Evolutionary conservation across 2,797 vertebrate species (phyloP).

Genomic region (Tolypeutes matacus): DNA sequence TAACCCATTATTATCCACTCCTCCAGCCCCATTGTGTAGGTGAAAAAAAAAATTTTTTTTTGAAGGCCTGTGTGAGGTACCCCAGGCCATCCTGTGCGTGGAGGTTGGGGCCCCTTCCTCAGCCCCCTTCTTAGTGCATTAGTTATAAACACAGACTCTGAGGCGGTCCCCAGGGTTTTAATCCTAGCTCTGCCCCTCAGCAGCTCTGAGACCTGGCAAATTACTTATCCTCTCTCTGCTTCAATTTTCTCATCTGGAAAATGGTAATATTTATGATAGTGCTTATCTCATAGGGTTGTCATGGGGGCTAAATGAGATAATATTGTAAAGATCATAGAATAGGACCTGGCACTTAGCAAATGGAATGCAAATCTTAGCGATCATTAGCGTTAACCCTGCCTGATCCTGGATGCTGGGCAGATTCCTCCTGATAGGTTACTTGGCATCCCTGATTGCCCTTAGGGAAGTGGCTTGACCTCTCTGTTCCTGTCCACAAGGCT

Average conservation of each 20-base stretch:
- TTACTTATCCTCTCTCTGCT: neutral
- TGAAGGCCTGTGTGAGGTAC: neutral
- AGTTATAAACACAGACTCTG: neutral
- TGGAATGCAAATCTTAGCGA: neutral
- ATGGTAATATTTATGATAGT: neutral
- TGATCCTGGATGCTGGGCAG: neutral
- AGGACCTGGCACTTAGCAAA: neutral
- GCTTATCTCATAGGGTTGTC: neutral
- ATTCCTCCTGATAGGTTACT: neutral
- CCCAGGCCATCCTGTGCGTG: neutral
- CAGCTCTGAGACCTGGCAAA: neutral
- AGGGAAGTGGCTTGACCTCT: neutral
- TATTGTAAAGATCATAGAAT: neutral
- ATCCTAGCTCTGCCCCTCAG: neutral
- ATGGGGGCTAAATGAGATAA: neutral
- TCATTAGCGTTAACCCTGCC: neutral
- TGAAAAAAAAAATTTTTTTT: neutral
- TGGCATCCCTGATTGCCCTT: neutral
- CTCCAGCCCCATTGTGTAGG: neutral
- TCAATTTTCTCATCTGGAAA: constrained; percentile 29
- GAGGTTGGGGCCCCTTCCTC: neutral
- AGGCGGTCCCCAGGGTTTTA: neutral
- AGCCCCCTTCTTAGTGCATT: neutral
- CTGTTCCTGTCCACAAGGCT: neutral
- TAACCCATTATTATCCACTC: neutral